These are phyloP conservation scores for Unio pictorum DNA, from an alignment of 2,888 invertebrate genomes.

Conservation along the genomic window DNA sequence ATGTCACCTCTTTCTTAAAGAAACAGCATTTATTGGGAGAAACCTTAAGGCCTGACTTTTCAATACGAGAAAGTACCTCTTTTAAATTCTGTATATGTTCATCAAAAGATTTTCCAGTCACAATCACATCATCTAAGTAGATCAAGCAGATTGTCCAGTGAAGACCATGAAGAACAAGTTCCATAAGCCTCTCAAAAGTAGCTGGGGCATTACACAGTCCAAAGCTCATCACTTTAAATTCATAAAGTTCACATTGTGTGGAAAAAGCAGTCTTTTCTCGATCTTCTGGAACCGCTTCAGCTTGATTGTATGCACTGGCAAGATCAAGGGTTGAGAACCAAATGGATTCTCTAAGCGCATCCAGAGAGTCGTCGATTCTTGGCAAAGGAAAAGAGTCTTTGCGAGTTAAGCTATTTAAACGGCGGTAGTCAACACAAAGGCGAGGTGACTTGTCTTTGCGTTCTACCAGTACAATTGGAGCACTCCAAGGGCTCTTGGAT, in stretches of 20 bases:
- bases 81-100: slow-evolving; percentile 4
- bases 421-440: too few relatives aligned
- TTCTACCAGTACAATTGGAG: too few relatives aligned
- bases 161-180: slow-evolving; percentile 15
- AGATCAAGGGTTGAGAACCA: slow-evolving; percentile 2
- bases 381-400: neutral
- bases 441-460: too few relatives aligned
- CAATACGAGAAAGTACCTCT: neutral
- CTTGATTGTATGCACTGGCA: slow-evolving; percentile 1
- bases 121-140: slow-evolving; percentile 31
- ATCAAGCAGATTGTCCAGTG: slow-evolving; percentile 12
- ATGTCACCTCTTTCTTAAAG: neutral
- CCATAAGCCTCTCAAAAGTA: slow-evolving; percentile 3
- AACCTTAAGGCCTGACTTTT: slow-evolving; percentile 6
- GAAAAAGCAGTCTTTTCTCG: slow-evolving; percentile 4
- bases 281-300: neutral
- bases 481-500: too few relatives aligned
- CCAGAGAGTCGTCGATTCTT: slow-evolving; percentile 1
- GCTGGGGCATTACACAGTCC: slow-evolving; percentile 5
- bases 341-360: neutral
- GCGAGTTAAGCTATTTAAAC: too few relatives aligned
- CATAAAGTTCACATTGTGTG: neutral
- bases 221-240: neutral
- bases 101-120: slow-evolving; percentile 13
- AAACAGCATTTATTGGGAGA: too few relatives aligned